phyloP scores from a whole-genome alignment of 1,140 invertebrate species.

The Bombus picipes region DNA sequence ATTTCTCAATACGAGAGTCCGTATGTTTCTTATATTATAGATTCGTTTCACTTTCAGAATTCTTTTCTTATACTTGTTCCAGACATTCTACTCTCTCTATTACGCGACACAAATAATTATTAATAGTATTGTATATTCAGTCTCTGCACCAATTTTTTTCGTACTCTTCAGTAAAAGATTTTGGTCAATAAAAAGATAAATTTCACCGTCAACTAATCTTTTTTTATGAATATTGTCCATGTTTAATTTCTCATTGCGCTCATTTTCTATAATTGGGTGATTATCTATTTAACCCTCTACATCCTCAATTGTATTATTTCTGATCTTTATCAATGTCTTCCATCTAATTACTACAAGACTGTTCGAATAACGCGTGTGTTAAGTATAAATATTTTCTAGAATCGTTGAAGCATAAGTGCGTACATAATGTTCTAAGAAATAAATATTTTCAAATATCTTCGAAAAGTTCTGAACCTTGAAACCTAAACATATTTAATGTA shows the following conservation, averaged over 20 bases:
- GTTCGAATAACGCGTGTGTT: not conserved
- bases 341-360: not conserved
- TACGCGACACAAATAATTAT: not conserved
- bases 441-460: not conserved
- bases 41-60: conserved; percentile 4
- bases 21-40: not conserved
- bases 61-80: not conserved
- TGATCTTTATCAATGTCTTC: not conserved
- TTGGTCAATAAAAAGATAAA: not conserved
- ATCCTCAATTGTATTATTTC: not conserved
- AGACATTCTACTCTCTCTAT: not conserved
- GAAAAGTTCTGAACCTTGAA: not conserved
- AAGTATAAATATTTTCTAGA: not conserved
- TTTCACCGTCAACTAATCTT: not conserved
- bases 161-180: not conserved
- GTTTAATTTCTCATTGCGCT: no score
- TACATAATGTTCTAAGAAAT: not conserved
- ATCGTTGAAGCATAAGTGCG: not conserved
- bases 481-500: not conserved
- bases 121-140: not conserved
- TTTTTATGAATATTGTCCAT: not conserved
- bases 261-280: not conserved
- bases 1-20: not conserved
- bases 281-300: not conserved
- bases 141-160: not conserved